Conservation (phyloP, 2,888 invertebrate genomes). For the Platycnemis pennipes region DNA sequence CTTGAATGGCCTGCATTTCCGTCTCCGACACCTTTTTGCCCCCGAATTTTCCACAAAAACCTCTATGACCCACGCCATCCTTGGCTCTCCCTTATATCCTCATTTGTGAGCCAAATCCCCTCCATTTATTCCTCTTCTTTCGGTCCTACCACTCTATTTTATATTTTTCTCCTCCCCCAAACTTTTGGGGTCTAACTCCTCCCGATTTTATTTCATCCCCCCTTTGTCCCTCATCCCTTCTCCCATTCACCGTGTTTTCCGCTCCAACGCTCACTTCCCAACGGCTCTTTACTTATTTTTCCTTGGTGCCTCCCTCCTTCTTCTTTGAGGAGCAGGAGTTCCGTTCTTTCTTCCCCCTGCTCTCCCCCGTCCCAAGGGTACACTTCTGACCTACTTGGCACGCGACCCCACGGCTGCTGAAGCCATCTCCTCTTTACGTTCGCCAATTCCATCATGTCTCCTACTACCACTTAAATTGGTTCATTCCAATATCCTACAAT, state of each 20-base stretch:
- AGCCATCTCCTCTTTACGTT: background rate
- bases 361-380: too few species aligned
- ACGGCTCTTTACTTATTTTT: background rate
- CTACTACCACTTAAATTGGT: background rate
- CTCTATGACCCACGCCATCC: background rate
- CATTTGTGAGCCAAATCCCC: background rate
- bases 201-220: background rate
- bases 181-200: background rate
- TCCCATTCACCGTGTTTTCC: background rate
- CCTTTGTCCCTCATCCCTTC: background rate
- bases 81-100: background rate
- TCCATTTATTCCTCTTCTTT: too few species aligned
- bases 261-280: background rate
- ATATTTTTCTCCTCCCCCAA: background rate
- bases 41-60: background rate
- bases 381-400: too few species aligned
- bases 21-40: background rate
- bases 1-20: background rate
- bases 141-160: background rate
- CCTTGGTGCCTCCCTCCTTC: background rate
- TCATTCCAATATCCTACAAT: too few species aligned
- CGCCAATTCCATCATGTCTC: background rate
- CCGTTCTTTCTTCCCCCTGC: too few species aligned
- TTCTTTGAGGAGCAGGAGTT: too few species aligned
- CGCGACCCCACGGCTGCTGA: too few species aligned